Percentiles rank a stretch among this genome's conserved stretches.
phyloP scores from a whole-genome alignment of 2,888 invertebrate genomes.

The Agapostemon virescens region DNA sequence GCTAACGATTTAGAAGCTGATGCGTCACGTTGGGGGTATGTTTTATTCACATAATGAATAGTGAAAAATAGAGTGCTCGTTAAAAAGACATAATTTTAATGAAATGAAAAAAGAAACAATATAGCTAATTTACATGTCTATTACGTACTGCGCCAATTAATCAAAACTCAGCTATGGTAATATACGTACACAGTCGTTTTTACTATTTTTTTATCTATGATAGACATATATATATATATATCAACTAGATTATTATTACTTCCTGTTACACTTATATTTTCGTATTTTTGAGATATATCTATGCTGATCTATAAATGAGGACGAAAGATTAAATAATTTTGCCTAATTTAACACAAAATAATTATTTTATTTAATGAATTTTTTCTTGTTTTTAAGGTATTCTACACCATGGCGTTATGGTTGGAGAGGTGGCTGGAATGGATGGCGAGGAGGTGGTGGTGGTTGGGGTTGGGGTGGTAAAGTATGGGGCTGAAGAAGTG shows the following conservation, averaged over 20 bases:
- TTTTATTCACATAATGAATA: slow-evolving; percentile 2
- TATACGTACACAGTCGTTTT: not conserved
- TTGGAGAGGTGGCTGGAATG: slow-evolving; percentile 9
- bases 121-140: too few relatives aligned
- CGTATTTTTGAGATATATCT: too few relatives aligned
- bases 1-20: slow-evolving; percentile 41
- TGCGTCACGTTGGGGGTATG: slow-evolving; percentile 32
- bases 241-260: not conserved
- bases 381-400: slow-evolving; percentile 25
- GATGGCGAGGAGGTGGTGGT: slow-evolving; percentile 2
- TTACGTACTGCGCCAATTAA: not conserved
- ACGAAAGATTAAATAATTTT: not conserved
- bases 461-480: slow-evolving; percentile 36
- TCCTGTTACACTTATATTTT: not conserved
- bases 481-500: slow-evolving; percentile 26
- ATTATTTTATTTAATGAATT: not conserved
- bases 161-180: not conserved
- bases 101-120: too few relatives aligned
- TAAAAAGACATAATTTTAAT: not conserved
- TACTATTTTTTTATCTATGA: not conserved
- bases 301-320: not conserved
- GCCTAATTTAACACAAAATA: not conserved
- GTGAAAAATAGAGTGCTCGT: not conserved
- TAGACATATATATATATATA: not conserved
- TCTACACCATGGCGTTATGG: slow-evolving; percentile 38